Evolutionary conservation across 2,888 invertebrate genomes (phyloP), one percentile per base, ranked within the genome.

Genomic region (Caenorhabditis virilis): DNA sequence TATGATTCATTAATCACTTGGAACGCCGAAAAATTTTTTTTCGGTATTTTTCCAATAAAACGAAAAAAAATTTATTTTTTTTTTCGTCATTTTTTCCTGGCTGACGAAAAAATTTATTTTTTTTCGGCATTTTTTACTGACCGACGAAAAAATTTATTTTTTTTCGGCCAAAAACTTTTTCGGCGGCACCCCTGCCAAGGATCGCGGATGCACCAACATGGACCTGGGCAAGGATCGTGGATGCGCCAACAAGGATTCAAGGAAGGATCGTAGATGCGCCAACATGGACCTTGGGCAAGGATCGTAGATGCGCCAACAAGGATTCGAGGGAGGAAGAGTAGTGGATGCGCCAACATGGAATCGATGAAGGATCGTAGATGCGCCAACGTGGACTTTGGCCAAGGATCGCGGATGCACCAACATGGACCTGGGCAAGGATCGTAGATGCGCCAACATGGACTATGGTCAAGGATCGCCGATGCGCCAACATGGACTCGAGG

Each of bases 381-480:
- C 30, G 30, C 30, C 30, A 30, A 30, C 30, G 13, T 30, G 30
- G 13, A 30, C 13, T 30, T 9, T 30, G 20, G 42, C n/a, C 16
- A 13, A 20, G 42, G 20, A 6, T 4, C 6, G 13, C 7, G 13
- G 42, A 42, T 13, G 42, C 20, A 22, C 30, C 18, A 22, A 42
- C 42, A 20, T 22, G 42, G 42, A 42, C 13, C 42, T 6, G 16
- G 13, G 16, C 18, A 18, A 42, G 42, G n/a, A n/a, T n/a, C n/a
- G n/a, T n/a, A 42, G 42, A 22, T 18, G 42, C 42, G 42, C 30
- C 30, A 30, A 30, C 30, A 30, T 30, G 30, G 30, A 30, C 13
- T 30, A 30, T 30, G 30, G 30, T 9, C 30, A 13, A 9, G 30
- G 13, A 30, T 6, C 6, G 13, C 6, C 6, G 30, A 30, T 30